Evolutionary conservation across 2,113 vertebrate species (phyloP), one percentile per base, ranked within the genome.

Genomic region (Heterotis niloticus): DNA sequence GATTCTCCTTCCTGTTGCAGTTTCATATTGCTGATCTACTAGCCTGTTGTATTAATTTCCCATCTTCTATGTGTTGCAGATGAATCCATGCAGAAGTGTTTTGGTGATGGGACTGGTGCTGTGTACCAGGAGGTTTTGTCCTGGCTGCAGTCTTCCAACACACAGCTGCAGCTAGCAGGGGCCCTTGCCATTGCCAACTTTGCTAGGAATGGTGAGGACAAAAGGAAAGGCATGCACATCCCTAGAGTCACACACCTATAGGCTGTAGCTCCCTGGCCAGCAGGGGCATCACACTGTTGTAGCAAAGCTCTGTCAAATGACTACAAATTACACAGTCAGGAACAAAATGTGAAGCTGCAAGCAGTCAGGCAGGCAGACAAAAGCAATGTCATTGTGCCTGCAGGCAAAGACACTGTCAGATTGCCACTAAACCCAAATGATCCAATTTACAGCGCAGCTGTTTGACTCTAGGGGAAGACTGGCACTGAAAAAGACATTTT

Each of bases 51-150:
- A 10, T 10, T 20, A 20, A 62, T 62, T 62, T 62, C 5, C 60
- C 57, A 20, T 72, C 5, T 74, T 64, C 26, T 11, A 20, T 64
- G 78, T 34, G 13, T 81, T 65, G 75, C 81, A 93, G 90, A 92
- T 82, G 92, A 93, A 64, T 91, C 89, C 0, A 92, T 86, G 88
- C 88, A 92, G 86, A 91, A 91, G 79, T 85, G 89, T 79, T 93
- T 94, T 82, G 88, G 87, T 16, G 88, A 92, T 69, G 90, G 89
- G 10, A 85, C 70, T 9, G 88, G 88, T 1, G 80, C 82, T 26
- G 89, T 90, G 60, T 93, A 92, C 76, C 88, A 89, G 85, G 91
- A 91, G 0, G 84, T 81, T n/a, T 80, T 89, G 52, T 88, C 81
- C 28, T 93, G 88, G 88, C 88, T 92, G 20, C 89, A 88, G 84